Evolutionary conservation across 53 echinoderm and acorn worm species (phyloP).

Genomic region (Echinarachnius parma): DNA sequence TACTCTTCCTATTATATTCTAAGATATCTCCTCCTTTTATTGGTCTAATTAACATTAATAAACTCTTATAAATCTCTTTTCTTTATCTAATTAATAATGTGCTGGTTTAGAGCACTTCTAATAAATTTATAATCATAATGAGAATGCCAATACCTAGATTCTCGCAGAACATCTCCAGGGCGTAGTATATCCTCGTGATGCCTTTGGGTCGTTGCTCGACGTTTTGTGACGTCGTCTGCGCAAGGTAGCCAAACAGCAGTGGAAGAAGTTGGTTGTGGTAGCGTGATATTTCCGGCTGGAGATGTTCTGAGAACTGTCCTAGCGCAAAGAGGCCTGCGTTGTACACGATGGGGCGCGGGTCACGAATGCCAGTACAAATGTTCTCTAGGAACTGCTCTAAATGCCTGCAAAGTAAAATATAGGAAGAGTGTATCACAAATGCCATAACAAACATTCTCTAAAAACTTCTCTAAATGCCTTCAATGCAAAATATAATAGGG

Average conservation of each 20-base stretch:
- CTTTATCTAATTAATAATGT: too few species aligned
- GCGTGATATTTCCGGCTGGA: constrained; percentile 94
- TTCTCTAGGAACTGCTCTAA: constrained; percentile 81
- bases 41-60: too few species aligned
- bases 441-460: background rate
- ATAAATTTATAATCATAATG: background rate
- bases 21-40: too few species aligned
- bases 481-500: too few species aligned
- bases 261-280: constrained; percentile 89
- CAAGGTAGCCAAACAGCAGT: constrained; percentile 81
- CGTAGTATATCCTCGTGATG: constrained; percentile 94
- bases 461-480: too few species aligned
- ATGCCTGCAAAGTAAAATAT: too few species aligned
- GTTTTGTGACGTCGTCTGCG: constrained; percentile 51
- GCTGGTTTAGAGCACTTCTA: too few species aligned
- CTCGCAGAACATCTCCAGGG: constrained; percentile 99
- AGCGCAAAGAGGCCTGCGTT: constrained; percentile 95
- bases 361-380: constrained; percentile 80
- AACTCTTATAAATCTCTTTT: too few species aligned
- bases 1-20: too few species aligned
- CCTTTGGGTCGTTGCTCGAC: constrained; percentile 76
- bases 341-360: constrained; percentile 65
- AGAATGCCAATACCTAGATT: constrained; percentile 68
- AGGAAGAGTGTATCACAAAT: background rate
- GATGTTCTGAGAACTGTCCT: constrained; percentile 95